Evolutionary conservation across 2,797 vertebrate genomes (phyloP), one percentile per base, ranked within the genome.

Genomic region (Anguilla megastoma): DNA sequence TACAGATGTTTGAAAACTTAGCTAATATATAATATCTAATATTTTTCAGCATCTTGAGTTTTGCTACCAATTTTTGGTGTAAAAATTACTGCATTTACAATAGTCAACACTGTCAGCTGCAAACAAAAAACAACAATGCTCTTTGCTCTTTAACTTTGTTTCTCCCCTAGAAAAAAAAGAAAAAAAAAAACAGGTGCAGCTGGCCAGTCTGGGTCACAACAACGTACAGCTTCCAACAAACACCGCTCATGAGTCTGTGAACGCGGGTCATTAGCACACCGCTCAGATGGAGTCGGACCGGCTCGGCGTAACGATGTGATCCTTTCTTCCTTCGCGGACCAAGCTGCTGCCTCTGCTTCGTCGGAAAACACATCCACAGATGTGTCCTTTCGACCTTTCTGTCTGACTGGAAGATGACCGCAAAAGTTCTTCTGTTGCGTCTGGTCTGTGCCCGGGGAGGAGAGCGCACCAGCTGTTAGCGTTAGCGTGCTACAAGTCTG

Each of bases 201-300:
- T 7, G 27, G 60, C 6, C 60, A 63, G 18, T n/a, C 33, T 41
- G 16, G 16, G 33, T 82, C 41, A 82, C 41, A 12, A 82, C 41
- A 21, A 82, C 79, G 12, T 50, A 2, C 18, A 24, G 79, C 21
- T 80, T 33, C 30, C 14, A 41, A 36, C 36, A 80, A 80, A 21
- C 41, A 48, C 18, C 3, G 10, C 79, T 50, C 41, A 27, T 48
- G 16, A 41, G 33, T 8, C 74, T 79, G 30, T 41, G 18, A 79
- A 14, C 6, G 5, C 1, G 48, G 5, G 45, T 82, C 41, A 50
- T 50, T 82, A 82, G 41, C 79, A 2, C 7, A n/a, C 41, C 2
- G 45, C 24, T 82, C 79, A 82, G 41, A 82, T 82, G 45, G 21
- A 82, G 21, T 9, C 79, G n/a, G 79, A n/a, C 79, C 45, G 76